These are phyloP conservation scores for Hystrix brachyura DNA, from an alignment of 2,113 vertebrate species.

Conservation along the genomic window DNA sequence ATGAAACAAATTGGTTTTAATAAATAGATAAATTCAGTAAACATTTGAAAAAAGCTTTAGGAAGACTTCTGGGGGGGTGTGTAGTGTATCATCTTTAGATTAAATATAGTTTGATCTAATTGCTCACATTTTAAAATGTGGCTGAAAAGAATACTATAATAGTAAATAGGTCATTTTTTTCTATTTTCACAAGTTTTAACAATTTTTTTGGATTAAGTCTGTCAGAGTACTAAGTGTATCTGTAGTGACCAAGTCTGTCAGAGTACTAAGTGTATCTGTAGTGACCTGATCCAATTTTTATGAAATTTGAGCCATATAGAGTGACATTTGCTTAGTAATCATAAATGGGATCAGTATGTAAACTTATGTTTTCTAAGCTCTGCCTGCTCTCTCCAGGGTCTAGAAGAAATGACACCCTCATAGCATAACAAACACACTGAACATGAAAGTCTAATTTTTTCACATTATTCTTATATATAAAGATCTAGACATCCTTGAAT, in stretches of 20 bases:
- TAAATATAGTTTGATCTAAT: not conserved
- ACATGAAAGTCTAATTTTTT: not conserved
- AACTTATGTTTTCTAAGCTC: not conserved
- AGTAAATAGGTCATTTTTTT: not conserved
- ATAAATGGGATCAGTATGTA: not conserved
- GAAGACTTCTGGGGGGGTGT: not conserved
- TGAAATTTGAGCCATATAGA: not conserved
- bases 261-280: not conserved
- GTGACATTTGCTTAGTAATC: not conserved
- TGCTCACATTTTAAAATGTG: not conserved
- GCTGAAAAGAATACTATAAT: not conserved
- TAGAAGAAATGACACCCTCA: not conserved
- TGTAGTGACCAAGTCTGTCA: not conserved
- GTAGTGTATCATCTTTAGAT: not conserved
- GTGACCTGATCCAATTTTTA: not conserved
- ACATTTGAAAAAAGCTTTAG: not conserved
- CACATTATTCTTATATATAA: not conserved
- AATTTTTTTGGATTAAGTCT: not conserved
- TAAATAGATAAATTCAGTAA: conserved; percentile 88
- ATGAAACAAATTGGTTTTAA: conserved; percentile 83
- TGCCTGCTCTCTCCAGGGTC: not conserved
- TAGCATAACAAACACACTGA: not conserved
- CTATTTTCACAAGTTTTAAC: not conserved
- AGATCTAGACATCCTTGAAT: not conserved
- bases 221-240: not conserved